Percentiles rank a stretch among this genome's conserved stretches.
Evolutionary conservation across 2,113 vertebrate species (phyloP).

Genomic region (Eubucco bourcierii): DNA sequence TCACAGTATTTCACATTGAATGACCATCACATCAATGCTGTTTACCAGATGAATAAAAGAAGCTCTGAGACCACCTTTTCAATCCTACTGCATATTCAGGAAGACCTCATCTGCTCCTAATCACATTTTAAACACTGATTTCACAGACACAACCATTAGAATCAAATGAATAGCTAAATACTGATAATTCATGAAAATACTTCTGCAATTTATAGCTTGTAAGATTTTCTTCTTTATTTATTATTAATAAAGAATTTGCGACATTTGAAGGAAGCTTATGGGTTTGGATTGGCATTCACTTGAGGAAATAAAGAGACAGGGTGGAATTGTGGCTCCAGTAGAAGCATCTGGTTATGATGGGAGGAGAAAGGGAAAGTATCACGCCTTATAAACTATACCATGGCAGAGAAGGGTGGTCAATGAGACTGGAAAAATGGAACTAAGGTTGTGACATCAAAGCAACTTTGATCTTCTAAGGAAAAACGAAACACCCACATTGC

Average conservation of each 20-base stretch:
- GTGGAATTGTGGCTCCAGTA: background rate
- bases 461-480: background rate
- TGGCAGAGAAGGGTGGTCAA: background rate
- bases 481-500: background rate
- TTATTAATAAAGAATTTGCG: background rate
- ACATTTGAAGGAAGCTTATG: background rate
- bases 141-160: background rate
- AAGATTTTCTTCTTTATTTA: background rate
- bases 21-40: background rate
- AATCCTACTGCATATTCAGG: background rate
- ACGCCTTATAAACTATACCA: background rate
- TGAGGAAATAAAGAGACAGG: background rate
- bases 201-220: background rate
- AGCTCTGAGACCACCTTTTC: background rate
- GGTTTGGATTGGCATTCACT: background rate
- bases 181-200: background rate
- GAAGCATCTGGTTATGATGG: background rate
- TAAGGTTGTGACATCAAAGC: background rate
- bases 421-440: background rate
- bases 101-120: background rate
- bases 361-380: background rate
- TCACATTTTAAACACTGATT: background rate
- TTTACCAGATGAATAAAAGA: background rate
- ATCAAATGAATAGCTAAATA: background rate
- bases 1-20: background rate